Conservation (phyloP, 2,797 vertebrate genomes). For the Hippopotamyrus pictus region DNA sequence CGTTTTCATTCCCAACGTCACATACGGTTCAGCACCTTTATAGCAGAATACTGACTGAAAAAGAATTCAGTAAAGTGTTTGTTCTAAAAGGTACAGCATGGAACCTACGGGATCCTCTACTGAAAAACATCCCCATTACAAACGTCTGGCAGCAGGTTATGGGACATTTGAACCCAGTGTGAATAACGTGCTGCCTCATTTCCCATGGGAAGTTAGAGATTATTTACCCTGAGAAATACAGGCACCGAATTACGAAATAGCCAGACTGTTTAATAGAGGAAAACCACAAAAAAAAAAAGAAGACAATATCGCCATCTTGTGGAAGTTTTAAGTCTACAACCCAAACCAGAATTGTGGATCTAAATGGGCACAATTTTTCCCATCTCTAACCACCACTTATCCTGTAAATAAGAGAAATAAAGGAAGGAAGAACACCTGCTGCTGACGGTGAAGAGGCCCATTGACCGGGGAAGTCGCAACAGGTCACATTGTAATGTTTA, state of each 20-base stretch:
- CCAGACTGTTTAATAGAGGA: background rate
- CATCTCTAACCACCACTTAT: background rate
- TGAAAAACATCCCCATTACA: background rate
- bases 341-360: background rate
- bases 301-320: background rate
- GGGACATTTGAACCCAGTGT: background rate
- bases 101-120: background rate
- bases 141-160: background rate
- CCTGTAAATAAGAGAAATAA: background rate
- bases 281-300: background rate
- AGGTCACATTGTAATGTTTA: background rate
- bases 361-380: background rate
- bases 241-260: background rate
- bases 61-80: background rate
- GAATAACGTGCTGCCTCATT: background rate
- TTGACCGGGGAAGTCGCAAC: background rate
- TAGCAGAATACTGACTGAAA: background rate
- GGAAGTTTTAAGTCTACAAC: background rate
- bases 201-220: background rate
- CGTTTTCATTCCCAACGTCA: background rate
- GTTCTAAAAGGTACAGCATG: background rate
- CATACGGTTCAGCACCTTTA: background rate
- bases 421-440: background rate
- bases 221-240: background rate
- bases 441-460: background rate